Percentiles rank a stretch among this genome's conserved stretches.
These are phyloP conservation scores for Cosmorhoe ocellata DNA, from an alignment of 2,888 invertebrate species.

Conservation along the genomic window DNA sequence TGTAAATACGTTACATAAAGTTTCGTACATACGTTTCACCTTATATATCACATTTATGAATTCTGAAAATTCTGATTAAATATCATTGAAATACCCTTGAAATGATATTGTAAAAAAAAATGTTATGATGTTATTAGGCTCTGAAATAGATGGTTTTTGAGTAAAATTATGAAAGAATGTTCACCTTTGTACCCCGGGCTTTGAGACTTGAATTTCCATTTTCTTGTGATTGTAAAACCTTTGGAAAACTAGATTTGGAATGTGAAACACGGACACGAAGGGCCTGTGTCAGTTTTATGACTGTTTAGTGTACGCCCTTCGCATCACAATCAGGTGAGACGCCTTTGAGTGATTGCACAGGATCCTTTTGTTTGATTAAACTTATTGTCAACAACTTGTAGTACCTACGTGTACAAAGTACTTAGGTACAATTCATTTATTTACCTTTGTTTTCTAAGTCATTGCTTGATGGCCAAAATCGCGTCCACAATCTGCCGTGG, in stretches of 20 bases:
- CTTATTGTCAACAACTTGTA: slow-evolving; percentile 8
- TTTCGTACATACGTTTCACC: no score
- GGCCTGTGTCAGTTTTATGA: slow-evolving; percentile 36
- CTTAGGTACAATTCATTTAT: no score
- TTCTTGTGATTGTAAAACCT: slow-evolving; percentile 38
- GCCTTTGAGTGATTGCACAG: slow-evolving; percentile 12
- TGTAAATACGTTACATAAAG: no score
- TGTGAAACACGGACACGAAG: slow-evolving; percentile 40
- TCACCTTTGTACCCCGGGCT: neutral
- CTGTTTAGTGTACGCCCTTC: slow-evolving; percentile 25
- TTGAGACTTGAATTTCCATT: slow-evolving; percentile 4
- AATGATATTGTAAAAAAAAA: no score
- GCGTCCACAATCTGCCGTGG: no score
- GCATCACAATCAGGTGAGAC: slow-evolving; percentile 25
- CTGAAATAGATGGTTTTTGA: neutral
- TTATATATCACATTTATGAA: no score
- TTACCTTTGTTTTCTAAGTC: no score
- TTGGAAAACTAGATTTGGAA: slow-evolving; percentile 35
- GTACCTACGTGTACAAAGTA: no score
- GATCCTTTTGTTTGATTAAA: slow-evolving; percentile 14
- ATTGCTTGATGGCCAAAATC: no score
- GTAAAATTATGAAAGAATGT: neutral
- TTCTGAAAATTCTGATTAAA: no score
- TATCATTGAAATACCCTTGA: no score
- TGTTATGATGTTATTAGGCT: no score